Base-by-base conservation (phyloP, 2,797 vertebrate genomes). In the Pantherophis vulpinus region DNA sequence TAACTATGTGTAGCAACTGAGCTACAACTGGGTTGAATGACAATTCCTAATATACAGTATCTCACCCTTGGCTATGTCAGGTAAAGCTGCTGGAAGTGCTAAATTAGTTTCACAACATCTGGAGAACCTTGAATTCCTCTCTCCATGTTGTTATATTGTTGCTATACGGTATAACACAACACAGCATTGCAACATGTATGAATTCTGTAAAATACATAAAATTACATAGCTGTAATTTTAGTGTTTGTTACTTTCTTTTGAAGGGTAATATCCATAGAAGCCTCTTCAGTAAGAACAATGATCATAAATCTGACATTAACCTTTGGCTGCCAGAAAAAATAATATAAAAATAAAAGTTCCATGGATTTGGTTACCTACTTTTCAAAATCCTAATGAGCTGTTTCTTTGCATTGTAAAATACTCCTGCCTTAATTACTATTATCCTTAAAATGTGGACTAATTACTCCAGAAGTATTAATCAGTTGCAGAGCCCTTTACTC, bases 391-490 rank as follows among this genome's bases (percentile, higher is more conserved):
- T 25, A 74, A 83, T 7, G 4, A 92, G 27, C 60, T 59, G 86
- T 90, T 96, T 95, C 88, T 14, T 91, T 88, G 63, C 90, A 95
- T 95, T 54, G 95, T 95, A 27, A 2, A 0, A 91, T 94, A 93
- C 90, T 74, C 94, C 93, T 95, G 88, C 94, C 96, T 97, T 96
- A 93, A 95, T 95, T 92, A 91, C 93, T 95, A 93, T 95, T 97
- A 96, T 91, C 96, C 96, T 94, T 96, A 94, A 97, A 97, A 98
- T 95, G 91, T 94, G 93, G 95, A 96, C 96, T 98, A 97, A 98
- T 98, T 98, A 97, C 94, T 97, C 94, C 97, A 97, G 98, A 98
- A 97, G 95, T 96, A 97, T 96, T 97, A 96, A 96, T 97, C 95
- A 97, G 94, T 97, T 94, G 86, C 32, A 93, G 59, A 91, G 96